Evolutionary conservation across 2,797 vertebrate species (phyloP), one percentile per base, ranked within the genome.

Genomic region (Coendou prehensilis): DNA sequence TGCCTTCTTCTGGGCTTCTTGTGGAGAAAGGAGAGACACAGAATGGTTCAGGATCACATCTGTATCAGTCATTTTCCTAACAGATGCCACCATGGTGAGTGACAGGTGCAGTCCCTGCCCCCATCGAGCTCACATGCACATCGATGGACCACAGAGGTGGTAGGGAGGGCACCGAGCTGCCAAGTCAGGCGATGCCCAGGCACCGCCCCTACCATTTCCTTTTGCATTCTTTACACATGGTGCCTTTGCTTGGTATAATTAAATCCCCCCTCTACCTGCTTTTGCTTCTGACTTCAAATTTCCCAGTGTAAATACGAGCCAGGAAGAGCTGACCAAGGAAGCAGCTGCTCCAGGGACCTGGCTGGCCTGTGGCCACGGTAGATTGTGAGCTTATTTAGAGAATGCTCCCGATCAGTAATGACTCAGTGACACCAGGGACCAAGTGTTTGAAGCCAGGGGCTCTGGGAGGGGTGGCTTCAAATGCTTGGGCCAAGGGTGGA

Each of bases 261-360:
- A 85, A 71, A 91, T 89, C 67, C 67, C 28, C 50, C 61, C 33
- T 93, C 73, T 71, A 45, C 87, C 91, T 91, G 67, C 82, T 89
- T 97, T 97, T 59, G 52, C 85, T 91, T 94, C 88, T 76, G 87
- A 89, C 95, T 96, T 97, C 61, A 86, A 83, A 93, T 94, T 96
- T 97, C 67, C 88, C 59, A 61, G 91, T 67, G 86, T 94, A 93
- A 96, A 93, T 86, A 95, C 18, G 87, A 93, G 22, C 69, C 90
- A 61, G 64, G 50, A 81, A 89, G 80, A 91, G 63, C 80, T 50
- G 79, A 91, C 67, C 56, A 54, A 57, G 61, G 61, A 83, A 67
- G 79, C 89, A 37, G 63, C 20, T 52, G 79, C 67, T 63, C 61
- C 14, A 28, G 37, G 83, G 71, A 30, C 56, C 63, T 18, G 84